A percentile compares a stretch with the other conserved stretches of the same genome.
Conservation (phyloP, 2,113 vertebrate genomes). For the Pteropus alecto region DNA sequence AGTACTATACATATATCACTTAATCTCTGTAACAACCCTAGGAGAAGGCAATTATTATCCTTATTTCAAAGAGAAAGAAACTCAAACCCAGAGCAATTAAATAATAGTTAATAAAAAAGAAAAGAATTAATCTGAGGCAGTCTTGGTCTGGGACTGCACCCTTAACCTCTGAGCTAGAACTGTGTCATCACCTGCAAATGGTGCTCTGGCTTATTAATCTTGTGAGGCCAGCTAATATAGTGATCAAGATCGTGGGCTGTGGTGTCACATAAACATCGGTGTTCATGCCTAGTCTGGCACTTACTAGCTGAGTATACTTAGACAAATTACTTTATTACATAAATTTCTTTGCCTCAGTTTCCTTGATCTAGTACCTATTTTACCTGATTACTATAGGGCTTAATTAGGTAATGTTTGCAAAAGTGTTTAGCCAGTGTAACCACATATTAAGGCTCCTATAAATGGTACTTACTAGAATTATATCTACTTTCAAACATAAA, state of each 20-base stretch:
- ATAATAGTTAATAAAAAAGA: background rate
- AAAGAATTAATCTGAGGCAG: background rate
- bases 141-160: background rate
- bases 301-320: background rate
- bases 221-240: background rate
- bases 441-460: background rate
- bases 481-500: background rate
- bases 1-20: background rate
- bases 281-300: background rate
- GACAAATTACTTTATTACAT: background rate
- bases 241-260: background rate
- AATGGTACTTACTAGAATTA: background rate
- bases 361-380: background rate
- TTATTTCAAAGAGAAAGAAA: conserved; percentile 5
- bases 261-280: background rate
- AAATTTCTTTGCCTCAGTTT: background rate
- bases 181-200: background rate
- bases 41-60: background rate
- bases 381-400: background rate
- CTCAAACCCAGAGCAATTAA: background rate
- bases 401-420: background rate
- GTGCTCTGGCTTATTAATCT: background rate
- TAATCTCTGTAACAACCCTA: background rate
- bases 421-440: background rate
- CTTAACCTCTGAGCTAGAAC: background rate